Evolutionary conservation across 2,888 invertebrate genomes (phyloP), one percentile per base, ranked within the genome.

Genomic region (Cheilosia variabilis): DNA sequence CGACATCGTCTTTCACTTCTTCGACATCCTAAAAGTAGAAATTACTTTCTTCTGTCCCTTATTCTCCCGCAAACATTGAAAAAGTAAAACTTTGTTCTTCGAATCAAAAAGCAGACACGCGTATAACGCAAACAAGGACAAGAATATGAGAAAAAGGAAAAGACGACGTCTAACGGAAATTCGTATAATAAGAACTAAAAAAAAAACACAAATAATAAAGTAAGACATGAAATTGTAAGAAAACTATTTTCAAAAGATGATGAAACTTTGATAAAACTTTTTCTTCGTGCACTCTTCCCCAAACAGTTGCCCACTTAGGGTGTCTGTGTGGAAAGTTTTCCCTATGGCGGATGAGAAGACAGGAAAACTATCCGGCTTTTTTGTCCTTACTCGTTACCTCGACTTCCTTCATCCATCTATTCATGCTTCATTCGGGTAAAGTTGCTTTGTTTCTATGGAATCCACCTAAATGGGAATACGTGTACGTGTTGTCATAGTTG

Each of bases 201-300:
- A 62, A 45, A 45, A 45, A 62, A 60, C 13, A 27, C 27, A 27
- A 24, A 66, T 19, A 66, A 69, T 58, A 63, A 53, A 77, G 53
- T 65, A 68, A 75, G 72, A 84, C 79, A 69, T 63, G 69, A 80
- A 79, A 84, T 69, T 84, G 79, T 79, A 75, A 75, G 80, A 84
- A 84, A 84, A 84, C 79, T 84, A 84, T 84, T 84, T 84, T 84
- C 78, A 58, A 84, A 79, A 84, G 79, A 84, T 83, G 79, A 83
- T 80, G 80, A 75, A 79, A 84, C 75, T 84, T 79, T 79, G 79
- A 84, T 79, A 84, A 84, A 84, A 84, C 63, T 83, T 83, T 83
- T 22, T 37, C 72, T 68, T 68, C 72, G 52, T 73, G 50, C 68
- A 57, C 15, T 34, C 27, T 0, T 31, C 2, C 22, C 22, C 22